Percentiles rank a stretch among this genome's conserved stretches.
These are phyloP conservation scores for Lutraria rhynchaena DNA, from an alignment of 1,140 invertebrate species.

Conservation along the genomic window DNA sequence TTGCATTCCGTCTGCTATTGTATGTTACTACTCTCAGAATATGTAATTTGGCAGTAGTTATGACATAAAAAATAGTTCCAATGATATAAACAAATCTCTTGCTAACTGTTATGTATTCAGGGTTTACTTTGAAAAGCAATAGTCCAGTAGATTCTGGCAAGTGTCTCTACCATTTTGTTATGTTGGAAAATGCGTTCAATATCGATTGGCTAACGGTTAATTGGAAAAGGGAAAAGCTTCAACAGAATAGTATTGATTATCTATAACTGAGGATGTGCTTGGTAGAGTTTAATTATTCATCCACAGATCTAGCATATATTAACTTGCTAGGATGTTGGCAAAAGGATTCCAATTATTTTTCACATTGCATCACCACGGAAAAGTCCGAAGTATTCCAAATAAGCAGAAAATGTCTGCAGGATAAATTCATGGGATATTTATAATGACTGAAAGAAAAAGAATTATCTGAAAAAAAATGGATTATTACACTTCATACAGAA, in stretches of 20 bases:
- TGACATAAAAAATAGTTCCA: slow-evolving; percentile 44
- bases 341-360: slow-evolving; percentile 10
- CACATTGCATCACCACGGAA: slow-evolving; percentile 19
- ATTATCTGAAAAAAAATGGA: no score
- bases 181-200: no score
- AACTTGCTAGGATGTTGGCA: slow-evolving; percentile 19
- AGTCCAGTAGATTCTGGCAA: neutral
- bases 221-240: slow-evolving; percentile 1
- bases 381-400: slow-evolving; percentile 28
- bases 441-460: neutral
- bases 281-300: slow-evolving; percentile 38
- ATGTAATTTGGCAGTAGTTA: slow-evolving; percentile 46
- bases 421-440: neutral
- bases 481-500: no score
- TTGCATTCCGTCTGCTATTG: slow-evolving; percentile 4
- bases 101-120: slow-evolving; percentile 14
- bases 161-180: neutral
- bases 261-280: neutral
- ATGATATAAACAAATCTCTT: slow-evolving; percentile 16
- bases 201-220: neutral
- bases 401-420: neutral
- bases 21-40: slow-evolving; percentile 21
- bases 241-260: slow-evolving; percentile 24
- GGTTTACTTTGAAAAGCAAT: neutral
- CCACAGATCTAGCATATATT: slow-evolving; percentile 21